Evolutionary conservation across 2,888 invertebrate species (phyloP).

Genomic region (Amphimallon solstitiale): DNA sequence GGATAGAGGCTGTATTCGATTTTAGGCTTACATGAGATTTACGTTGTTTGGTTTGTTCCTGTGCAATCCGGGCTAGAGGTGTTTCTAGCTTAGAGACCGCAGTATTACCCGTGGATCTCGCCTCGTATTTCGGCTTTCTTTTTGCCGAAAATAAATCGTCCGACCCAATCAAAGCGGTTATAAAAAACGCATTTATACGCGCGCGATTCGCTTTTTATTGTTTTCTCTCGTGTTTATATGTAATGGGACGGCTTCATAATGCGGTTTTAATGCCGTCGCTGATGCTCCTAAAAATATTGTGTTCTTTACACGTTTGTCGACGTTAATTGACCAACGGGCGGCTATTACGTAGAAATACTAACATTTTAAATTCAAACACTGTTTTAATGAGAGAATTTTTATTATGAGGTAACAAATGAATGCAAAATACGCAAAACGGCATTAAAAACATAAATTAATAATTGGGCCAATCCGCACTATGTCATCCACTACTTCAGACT

Average conservation of each 20-base stretch:
- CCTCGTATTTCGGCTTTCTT: constrained; percentile 31
- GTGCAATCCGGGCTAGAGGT: constrained; percentile 39
- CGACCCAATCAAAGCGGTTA: constrained; percentile 31
- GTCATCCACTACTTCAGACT: too few relatives aligned
- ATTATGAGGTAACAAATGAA: too few relatives aligned
- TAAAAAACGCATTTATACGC: constrained; percentile 33
- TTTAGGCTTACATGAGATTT: constrained; percentile 57
- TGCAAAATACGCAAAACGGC: too few relatives aligned
- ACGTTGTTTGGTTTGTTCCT: constrained; percentile 55
- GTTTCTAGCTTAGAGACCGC: constrained; percentile 38
- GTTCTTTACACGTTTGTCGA: too few relatives aligned
- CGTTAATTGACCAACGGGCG: too few relatives aligned
- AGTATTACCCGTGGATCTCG: constrained; percentile 35
- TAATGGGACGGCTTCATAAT: background rate
- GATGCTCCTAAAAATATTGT: background rate
- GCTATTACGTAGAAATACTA: too few relatives aligned
- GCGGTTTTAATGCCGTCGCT: background rate
- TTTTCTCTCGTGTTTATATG: background rate
- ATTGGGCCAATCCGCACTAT: too few relatives aligned
- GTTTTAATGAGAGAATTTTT: too few relatives aligned
- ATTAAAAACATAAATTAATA: too few relatives aligned
- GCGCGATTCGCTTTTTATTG: constrained; percentile 15
- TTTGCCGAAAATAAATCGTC: constrained; percentile 35
- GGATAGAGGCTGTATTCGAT: constrained; percentile 56
- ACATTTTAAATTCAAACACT: too few relatives aligned